These are phyloP conservation scores for Hirtodrosophila trivittata DNA, from an alignment of 2,888 invertebrate genomes.

Conservation along the genomic window DNA sequence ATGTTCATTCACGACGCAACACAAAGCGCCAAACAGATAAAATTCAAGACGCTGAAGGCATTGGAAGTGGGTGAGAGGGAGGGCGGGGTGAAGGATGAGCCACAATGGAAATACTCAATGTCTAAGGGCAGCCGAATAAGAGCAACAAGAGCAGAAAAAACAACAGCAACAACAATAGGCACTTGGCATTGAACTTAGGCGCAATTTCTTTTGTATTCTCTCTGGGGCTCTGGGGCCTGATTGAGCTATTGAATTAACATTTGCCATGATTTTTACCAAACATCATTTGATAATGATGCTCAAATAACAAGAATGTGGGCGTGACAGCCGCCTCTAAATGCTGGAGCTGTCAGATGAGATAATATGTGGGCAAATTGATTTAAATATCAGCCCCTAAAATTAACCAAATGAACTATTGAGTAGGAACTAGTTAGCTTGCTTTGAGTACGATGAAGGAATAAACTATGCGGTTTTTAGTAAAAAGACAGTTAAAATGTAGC, in stretches of 20 bases:
- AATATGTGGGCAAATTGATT: background rate
- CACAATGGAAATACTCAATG: slow-evolving; percentile 56
- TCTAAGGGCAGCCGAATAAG: slow-evolving; percentile 47
- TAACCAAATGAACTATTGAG: too few species aligned
- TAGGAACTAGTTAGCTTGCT: too few species aligned
- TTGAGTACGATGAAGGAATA: too few species aligned
- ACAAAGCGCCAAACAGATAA: slow-evolving; percentile 62
- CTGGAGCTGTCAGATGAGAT: background rate
- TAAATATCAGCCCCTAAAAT: too few species aligned
- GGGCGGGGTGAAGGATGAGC: slow-evolving; percentile 1
- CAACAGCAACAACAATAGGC: slow-evolving; percentile 39
- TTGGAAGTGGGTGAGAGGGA: background rate
- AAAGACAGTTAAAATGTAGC: too few species aligned
- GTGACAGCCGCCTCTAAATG: slow-evolving; percentile 6
- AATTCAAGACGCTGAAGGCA: slow-evolving; percentile 29
- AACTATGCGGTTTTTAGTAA: too few species aligned
- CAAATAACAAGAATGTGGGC: slow-evolving; percentile 44
- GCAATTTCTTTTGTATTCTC: slow-evolving; percentile 44
- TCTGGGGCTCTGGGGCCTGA: slow-evolving; percentile 40
- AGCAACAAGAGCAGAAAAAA: slow-evolving; percentile 21
- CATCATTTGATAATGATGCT: slow-evolving; percentile 71
- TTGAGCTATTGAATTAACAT: slow-evolving; percentile 76
- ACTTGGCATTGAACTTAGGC: slow-evolving; percentile 75
- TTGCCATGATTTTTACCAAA: slow-evolving; percentile 71
- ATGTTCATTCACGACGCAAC: slow-evolving; percentile 46